These are phyloP conservation scores for Eupithecia dodoneata DNA, from an alignment of 2,888 invertebrate species.

Conservation along the genomic window DNA sequence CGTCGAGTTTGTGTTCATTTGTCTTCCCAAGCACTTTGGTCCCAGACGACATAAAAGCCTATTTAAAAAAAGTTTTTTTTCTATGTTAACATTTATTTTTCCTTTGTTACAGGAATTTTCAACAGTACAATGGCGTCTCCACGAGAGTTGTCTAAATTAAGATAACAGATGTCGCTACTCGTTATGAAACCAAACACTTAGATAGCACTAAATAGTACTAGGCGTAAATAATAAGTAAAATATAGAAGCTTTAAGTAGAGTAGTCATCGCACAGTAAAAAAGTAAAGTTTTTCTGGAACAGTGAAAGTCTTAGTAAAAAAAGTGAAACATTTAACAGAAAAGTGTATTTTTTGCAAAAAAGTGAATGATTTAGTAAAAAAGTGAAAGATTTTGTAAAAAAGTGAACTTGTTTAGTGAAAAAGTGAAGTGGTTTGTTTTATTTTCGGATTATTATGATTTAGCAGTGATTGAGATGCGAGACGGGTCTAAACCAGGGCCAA, in stretches of 20 bases:
- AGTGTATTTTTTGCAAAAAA: constrained; percentile 23
- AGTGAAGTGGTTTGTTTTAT: constrained; percentile 34
- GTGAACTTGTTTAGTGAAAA: constrained; percentile 12
- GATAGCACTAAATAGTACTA: constrained; percentile 41
- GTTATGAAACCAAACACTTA: constrained; percentile 32
- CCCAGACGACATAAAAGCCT: no score
- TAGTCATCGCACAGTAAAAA: background rate
- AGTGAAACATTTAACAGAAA: background rate
- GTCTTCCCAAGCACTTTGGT: no score
- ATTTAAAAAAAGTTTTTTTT: no score
- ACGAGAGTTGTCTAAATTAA: background rate
- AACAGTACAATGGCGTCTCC: constrained; percentile 11
- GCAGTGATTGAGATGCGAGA: constrained; percentile 75
- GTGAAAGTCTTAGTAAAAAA: constrained; percentile 45
- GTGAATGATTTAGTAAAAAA: constrained; percentile 27
- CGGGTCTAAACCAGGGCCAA: constrained; percentile 72
- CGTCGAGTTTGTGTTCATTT: no score
- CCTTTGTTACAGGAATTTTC: constrained; percentile 39
- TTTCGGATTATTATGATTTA: constrained; percentile 54
- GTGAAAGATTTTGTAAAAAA: constrained; percentile 35
- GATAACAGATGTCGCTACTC: constrained; percentile 24
- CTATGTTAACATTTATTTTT: constrained; percentile 11
- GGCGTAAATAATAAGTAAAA: background rate
- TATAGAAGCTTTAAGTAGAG: background rate
- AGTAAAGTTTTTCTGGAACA: background rate